phyloP scores from a whole-genome alignment of 2,797 vertebrate genomes.

The Bryconaethiops microstoma region DNA sequence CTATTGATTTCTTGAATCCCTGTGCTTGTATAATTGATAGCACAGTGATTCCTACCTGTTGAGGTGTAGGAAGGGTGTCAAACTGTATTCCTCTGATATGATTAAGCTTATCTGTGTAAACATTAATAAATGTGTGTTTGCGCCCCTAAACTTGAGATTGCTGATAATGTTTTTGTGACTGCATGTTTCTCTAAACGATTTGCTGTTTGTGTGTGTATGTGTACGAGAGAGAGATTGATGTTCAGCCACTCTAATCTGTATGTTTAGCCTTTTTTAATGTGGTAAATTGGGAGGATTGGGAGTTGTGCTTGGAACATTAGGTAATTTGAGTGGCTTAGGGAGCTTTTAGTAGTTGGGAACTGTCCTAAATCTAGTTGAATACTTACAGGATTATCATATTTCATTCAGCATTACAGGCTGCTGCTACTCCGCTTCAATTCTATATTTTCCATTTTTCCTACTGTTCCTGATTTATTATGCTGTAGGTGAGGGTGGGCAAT shows the following conservation, averaged over 20 bases:
- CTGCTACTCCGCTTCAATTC: background rate
- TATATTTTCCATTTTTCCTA: background rate
- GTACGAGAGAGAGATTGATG: slow-evolving; percentile 25
- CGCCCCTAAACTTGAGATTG: no score
- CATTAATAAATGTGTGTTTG: background rate
- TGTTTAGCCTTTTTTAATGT: slow-evolving; percentile 38
- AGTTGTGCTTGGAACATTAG: slow-evolving; percentile 15
- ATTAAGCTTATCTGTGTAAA: background rate
- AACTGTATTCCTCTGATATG: background rate
- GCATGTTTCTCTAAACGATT: no score
- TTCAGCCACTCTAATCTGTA: slow-evolving; percentile 33
- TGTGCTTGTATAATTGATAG: no score
- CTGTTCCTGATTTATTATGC: background rate
- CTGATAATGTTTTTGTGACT: no score
- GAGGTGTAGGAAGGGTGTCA: slow-evolving; percentile 8
- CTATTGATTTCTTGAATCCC: no score
- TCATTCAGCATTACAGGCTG: slow-evolving; percentile 9
- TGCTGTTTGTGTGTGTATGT: background rate
- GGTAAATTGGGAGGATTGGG: slow-evolving; percentile 43
- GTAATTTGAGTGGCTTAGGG: slow-evolving; percentile 32
- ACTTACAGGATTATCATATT: slow-evolving; percentile 24
- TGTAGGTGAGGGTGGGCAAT: background rate
- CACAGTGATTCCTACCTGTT: slow-evolving; percentile 28
- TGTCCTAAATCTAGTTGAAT: background rate
- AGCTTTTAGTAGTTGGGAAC: background rate